These are phyloP conservation scores for Phyllopteryx taeniolatus DNA, from an alignment of 2,113 vertebrate genomes.

Conservation along the genomic window DNA sequence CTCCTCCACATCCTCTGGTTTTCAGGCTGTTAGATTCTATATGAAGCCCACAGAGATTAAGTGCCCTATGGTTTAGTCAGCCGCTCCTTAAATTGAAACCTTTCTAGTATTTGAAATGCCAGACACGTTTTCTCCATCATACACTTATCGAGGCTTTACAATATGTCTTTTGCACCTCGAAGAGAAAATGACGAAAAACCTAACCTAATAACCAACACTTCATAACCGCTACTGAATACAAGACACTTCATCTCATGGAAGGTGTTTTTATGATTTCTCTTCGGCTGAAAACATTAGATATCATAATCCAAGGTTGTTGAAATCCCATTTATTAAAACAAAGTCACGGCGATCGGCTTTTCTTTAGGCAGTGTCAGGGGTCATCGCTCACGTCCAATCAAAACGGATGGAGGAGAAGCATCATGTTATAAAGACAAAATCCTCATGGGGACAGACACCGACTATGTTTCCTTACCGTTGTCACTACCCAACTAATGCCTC, in stretches of 20 bases:
- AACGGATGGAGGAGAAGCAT: background rate
- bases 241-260: no score
- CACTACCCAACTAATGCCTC: background rate
- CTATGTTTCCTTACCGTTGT: background rate
- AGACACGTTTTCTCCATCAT: background rate
- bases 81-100: background rate
- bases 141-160: background rate
- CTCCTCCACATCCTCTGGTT: background rate
- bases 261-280: no score
- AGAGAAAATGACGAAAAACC: background rate
- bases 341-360: background rate
- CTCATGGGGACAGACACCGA: background rate
- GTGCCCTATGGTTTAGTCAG: background rate
- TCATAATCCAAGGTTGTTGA: background rate
- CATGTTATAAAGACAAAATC: background rate
- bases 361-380: background rate
- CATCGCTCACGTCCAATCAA: background rate
- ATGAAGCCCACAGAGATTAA: background rate
- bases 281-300: background rate
- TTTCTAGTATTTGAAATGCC: slow-evolving; percentile 14
- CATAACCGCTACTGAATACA: no score
- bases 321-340: background rate
- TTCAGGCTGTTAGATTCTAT: slow-evolving; percentile 2
- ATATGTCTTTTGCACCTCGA: background rate
- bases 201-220: background rate